Base-by-base conservation (phyloP, 2,797 vertebrate genomes). In the Neosilurus mollespiculum region DNA sequence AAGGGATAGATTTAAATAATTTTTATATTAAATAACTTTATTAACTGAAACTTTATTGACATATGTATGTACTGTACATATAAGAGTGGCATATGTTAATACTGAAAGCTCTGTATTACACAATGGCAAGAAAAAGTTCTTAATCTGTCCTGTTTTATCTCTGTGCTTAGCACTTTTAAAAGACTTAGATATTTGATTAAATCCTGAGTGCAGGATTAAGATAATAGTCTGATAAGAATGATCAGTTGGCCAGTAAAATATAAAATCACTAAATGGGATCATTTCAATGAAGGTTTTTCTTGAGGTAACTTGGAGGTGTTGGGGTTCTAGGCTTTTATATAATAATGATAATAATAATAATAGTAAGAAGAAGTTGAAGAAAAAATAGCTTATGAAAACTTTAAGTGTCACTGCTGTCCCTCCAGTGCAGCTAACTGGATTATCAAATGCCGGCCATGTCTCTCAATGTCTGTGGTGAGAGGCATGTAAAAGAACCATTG, bases 141-240 rank as follows among this genome's bases (percentile, higher is more conserved):
- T 79, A 72, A 64, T 71, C 34, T 73, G 51, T 11, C 49, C 69
- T 66, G n/a, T 58, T 79, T 80, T 56, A 80, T 84, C 83, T 80
- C 49, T 65, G 11, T 84, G 59, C 73, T 62, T 9, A 12, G 61
- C 59, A 18, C 37, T 43, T 43, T 10, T 80, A 66, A 79, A 70
- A 82, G 71, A 64, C 73, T 70, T 70, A 59, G 58, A 82, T 54
- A 59, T 81, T 81, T 81, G 30, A 81, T 76, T 81, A 70, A 81
- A 82, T 81, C 65, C 43, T 71, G 43, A 67, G 67, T 64, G 72
- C 72, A 54, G 84, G 79, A 81, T 81, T 85, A 77, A 65, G 79
- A 64, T 70, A 58, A 26, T 26, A 49, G 59, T 73, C 59, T 84
- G 69, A 80, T 73, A 84, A 66, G 61, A 80, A 73, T 10, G 59